Percentiles rank a stretch among this genome's conserved stretches.
These are phyloP conservation scores for Peromyscus polionotus DNA, from an alignment of 2,113 vertebrate genomes.

Conservation along the genomic window DNA sequence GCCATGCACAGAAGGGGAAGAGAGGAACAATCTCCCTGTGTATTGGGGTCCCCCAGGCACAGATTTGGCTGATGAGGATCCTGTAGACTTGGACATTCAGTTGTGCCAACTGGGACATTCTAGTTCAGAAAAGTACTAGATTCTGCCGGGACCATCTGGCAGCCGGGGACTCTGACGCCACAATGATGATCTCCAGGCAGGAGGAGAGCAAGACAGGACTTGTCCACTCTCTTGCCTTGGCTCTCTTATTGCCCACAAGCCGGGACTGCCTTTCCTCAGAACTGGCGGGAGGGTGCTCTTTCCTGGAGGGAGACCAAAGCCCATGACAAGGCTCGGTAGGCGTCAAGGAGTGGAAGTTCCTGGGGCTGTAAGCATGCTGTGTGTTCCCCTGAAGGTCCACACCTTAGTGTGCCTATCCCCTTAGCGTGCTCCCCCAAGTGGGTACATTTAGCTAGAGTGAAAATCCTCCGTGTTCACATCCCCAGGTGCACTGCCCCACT, in stretches of 20 bases:
- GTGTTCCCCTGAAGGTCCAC: background rate
- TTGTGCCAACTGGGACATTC: too few relatives aligned
- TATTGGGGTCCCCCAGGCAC: background rate
- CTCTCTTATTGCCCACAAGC: background rate
- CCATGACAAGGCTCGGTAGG: background rate
- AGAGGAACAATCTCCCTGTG: background rate
- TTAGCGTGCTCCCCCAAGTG: background rate
- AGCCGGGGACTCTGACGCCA: background rate
- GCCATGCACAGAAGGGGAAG: background rate
- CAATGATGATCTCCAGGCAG: background rate
- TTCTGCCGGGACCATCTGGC: background rate
- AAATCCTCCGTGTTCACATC: background rate
- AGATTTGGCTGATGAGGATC: background rate
- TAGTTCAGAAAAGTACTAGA: background rate
- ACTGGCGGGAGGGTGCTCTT: background rate
- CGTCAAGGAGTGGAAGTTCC: background rate
- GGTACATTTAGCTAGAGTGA: too few relatives aligned
- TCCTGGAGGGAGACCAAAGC: background rate
- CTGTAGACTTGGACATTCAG: background rate
- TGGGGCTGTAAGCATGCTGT: background rate
- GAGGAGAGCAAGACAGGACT: background rate
- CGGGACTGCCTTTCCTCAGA: background rate
- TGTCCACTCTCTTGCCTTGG: background rate
- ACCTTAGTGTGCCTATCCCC: background rate
- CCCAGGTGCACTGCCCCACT: too few relatives aligned